These are phyloP conservation scores for Coptodon bakossiorum DNA, from an alignment of 2,113 vertebrate species.

Conservation along the genomic window DNA sequence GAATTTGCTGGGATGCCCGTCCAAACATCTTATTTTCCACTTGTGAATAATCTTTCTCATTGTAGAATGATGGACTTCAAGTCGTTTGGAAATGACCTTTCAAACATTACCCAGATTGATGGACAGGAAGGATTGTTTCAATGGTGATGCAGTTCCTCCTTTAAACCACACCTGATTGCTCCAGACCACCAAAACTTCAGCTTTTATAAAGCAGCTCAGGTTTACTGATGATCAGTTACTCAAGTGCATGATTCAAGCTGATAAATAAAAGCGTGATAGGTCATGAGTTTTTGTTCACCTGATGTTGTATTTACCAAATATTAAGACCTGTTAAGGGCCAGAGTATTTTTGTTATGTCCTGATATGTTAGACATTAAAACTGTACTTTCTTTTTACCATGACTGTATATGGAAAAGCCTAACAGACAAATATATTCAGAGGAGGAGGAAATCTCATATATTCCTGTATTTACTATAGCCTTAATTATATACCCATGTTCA, in stretches of 20 bases:
- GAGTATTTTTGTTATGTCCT: not conserved
- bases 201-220: not conserved
- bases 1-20: not conserved
- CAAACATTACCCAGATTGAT: not conserved
- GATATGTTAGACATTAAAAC: not conserved
- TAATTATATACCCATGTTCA: not conserved
- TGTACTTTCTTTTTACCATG: not conserved
- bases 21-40: not conserved
- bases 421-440: not conserved
- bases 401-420: not conserved
- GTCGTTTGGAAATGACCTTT: not conserved
- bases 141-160: not conserved
- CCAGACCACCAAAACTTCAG: not conserved
- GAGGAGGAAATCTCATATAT: not conserved
- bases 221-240: not conserved
- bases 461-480: not conserved
- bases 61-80: not conserved
- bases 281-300: fast-evolving
- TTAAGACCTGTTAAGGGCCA: not conserved
- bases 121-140: fast-evolving
- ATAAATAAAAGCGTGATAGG: not conserved
- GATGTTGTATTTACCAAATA: not conserved
- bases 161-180: not conserved
- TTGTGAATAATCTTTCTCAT: not conserved
- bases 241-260: not conserved